phyloP scores from a whole-genome alignment of 2,797 vertebrate genomes.

The Arctocebus calabarensis region DNA sequence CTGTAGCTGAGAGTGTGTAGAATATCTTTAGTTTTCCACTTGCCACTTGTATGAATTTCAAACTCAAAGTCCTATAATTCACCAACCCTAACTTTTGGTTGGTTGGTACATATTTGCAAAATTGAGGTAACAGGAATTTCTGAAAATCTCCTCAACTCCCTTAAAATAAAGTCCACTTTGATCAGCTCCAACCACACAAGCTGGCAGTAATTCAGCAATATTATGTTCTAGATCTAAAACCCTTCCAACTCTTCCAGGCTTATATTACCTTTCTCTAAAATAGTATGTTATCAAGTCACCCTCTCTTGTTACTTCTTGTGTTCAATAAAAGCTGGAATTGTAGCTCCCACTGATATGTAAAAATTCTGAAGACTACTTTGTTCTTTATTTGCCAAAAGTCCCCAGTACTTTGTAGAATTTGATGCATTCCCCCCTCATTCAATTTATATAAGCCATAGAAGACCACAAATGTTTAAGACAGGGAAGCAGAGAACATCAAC shows the following conservation, averaged over 20 bases:
- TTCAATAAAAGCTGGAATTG: neutral
- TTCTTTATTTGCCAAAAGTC: neutral
- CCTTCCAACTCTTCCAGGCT: neutral
- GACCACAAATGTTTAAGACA: neutral
- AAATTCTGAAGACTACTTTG: neutral
- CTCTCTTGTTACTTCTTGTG: neutral
- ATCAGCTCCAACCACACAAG: neutral
- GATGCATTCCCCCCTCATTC: neutral
- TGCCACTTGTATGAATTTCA: neutral
- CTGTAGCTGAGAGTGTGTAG: neutral
- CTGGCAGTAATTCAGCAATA: neutral
- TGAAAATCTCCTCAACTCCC: neutral
- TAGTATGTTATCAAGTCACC: neutral
- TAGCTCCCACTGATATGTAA: neutral
- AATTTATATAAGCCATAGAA: slow-evolving; percentile 46
- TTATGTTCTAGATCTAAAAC: neutral
- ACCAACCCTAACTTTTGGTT: neutral
- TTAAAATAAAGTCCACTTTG: neutral
- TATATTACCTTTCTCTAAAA: neutral
- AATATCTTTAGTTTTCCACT: neutral
- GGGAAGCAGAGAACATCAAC: neutral
- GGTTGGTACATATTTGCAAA: neutral
- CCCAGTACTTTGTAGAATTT: neutral
- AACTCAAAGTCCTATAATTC: neutral
- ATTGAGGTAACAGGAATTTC: neutral